These are phyloP conservation scores for Syncerus caffer DNA, from an alignment of 2,797 vertebrate genomes.

Conservation along the genomic window DNA sequence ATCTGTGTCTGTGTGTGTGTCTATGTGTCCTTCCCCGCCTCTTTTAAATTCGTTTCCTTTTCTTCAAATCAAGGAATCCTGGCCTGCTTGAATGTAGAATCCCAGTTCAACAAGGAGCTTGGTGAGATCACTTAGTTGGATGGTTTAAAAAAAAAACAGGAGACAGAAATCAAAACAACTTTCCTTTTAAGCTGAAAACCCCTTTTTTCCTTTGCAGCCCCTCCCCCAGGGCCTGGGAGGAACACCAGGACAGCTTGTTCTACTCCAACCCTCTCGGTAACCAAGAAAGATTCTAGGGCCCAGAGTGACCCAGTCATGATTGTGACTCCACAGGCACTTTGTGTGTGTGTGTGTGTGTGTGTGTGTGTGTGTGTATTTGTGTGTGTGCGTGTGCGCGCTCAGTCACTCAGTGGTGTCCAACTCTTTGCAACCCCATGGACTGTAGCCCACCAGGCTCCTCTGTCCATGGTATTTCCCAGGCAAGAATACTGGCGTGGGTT, in stretches of 20 bases:
- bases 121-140: not conserved
- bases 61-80: not conserved
- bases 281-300: not conserved
- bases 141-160: not conserved
- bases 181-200: not conserved
- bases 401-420: not conserved
- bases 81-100: not conserved
- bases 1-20: not conserved
- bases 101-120: not conserved
- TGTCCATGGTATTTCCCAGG: not conserved
- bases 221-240: not conserved
- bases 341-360: not conserved
- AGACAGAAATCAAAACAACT: not conserved
- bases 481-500: not conserved
- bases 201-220: not conserved
- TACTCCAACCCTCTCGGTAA: not conserved
- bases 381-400: accelerated
- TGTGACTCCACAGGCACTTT: not conserved
- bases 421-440: not conserved
- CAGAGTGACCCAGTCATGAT: not conserved
- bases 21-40: not conserved
- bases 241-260: not conserved
- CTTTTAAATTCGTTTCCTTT: not conserved
- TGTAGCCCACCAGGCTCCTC: not conserved
- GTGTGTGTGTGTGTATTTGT: too few relatives aligned